Conservation (phyloP, 2,797 vertebrate genomes). For the Neostethus bicornis region DNA sequence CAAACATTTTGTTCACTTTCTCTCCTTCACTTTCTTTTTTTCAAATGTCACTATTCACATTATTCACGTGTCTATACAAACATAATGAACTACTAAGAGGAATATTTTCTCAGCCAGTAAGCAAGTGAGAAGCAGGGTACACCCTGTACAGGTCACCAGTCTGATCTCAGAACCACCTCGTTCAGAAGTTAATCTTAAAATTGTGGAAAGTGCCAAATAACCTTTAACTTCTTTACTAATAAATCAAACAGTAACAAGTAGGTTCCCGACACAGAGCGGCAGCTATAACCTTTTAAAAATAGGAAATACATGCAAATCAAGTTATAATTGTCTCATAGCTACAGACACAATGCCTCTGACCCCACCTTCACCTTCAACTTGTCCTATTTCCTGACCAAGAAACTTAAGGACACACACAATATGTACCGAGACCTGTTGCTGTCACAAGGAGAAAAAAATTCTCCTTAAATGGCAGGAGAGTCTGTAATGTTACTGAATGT, state of each 20-base stretch:
- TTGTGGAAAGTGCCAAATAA: conserved; percentile 7
- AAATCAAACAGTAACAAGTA: conserved; percentile 20
- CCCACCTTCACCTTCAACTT: conserved; percentile 42
- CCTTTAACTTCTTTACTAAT: conserved; percentile 22
- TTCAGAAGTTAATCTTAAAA: conserved; percentile 26
- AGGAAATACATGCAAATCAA: conserved; percentile 12
- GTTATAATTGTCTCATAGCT: conserved; percentile 1
- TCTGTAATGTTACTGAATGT: conserved; percentile 1
- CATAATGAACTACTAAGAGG: no score
- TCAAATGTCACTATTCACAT: no score
- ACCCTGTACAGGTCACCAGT: no score
- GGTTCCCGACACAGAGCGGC: conserved; percentile 13
- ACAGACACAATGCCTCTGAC: conserved; percentile 33
- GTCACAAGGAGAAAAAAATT: neutral
- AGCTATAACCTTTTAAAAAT: conserved; percentile 28
- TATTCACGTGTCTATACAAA: no score
- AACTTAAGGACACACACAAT: conserved; percentile 22
- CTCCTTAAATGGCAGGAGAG: conserved; percentile 11
- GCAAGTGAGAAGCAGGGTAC: no score
- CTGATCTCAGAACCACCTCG: conserved; percentile 6
- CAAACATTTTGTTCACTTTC: no score
- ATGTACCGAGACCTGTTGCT: conserved; percentile 5
- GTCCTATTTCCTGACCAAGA: conserved; percentile 46
- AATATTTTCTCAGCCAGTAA: no score
- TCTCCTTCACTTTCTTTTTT: no score